Base-by-base conservation (phyloP, 2,797 vertebrate species). In the Spinus pinus region DNA sequence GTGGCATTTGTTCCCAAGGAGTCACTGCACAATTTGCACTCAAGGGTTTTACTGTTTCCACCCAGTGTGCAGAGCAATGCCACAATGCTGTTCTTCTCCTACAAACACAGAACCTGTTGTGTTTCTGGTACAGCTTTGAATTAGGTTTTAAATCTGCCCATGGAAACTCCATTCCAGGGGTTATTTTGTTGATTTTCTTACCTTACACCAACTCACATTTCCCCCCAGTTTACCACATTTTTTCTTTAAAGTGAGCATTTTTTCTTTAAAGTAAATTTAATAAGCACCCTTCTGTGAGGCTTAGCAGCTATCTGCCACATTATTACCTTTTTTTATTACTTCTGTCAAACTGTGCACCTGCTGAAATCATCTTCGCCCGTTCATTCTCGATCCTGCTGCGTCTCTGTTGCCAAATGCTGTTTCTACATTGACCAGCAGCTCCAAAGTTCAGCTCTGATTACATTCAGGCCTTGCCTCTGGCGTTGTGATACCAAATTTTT, bases 321-420 rank as follows among this genome's bases (percentile, higher is more conserved):
- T 41, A 60, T 56, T 24, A 25, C 8, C 27, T 14, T 70, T 20
- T 75, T 75, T 60, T 4, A 47, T 16, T n/a, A 56, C 42, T 15
- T 56, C 6, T 56, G 57, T 33, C 33, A 22, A 35, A 20, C 33
- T 33, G 17, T 54, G 49, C 14, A n/a, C 30, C 39, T 1, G 2
- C 33, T 41, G 51, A 82, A 61, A 81, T 60, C 9, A 14, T 41
- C 46, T 71, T 35, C 49, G 78, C 49, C 0, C 1, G 4, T 22
- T 12, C 0, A 1, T 27, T 53, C 77, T 56, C 0, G 0, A 51
- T 24, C 19, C 41, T 1, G 3, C 46, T 37, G 30, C 1, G 0
- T 51, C 64, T 92, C 72, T 62, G 12, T 49, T 4, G 1, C 56
- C 61, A 83, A 41, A 81, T 51, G 49, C 56, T 37, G 18, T 41